Conservation (phyloP, 2,888 invertebrate genomes). For the Drosophila meridiana region DNA sequence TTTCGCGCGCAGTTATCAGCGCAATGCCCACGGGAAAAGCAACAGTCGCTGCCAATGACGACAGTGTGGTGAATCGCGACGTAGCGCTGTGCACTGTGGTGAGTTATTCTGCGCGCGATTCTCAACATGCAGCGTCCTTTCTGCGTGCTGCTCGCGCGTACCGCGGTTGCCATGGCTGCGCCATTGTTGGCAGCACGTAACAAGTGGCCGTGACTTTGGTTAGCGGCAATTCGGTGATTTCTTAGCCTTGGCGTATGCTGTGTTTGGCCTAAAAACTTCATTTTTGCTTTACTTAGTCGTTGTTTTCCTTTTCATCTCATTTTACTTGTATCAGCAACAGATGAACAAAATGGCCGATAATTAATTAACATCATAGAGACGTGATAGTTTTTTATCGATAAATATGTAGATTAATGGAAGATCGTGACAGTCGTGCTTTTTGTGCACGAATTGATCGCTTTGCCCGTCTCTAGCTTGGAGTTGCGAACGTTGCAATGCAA, state of each 20-base stretch:
- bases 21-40: constrained; percentile 59
- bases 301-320: not conserved
- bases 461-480: not conserved
- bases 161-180: constrained; percentile 14
- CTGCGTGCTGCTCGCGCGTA: constrained; percentile 2
- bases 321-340: too few species aligned
- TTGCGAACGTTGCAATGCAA: constrained; percentile 9
- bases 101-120: constrained; percentile 35
- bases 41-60: constrained; percentile 55
- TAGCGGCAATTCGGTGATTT: constrained; percentile 30
- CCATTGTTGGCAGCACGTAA: constrained; percentile 51
- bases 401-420: not conserved
- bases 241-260: constrained; percentile 6
- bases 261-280: not conserved
- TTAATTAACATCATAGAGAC: not conserved
- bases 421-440: not conserved
- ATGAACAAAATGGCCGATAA: not conserved
- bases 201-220: constrained; percentile 65
- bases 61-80: constrained; percentile 37
- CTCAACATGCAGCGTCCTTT: constrained; percentile 47
- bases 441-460: not conserved
- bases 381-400: not conserved
- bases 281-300: not conserved
- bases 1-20: constrained; percentile 60
- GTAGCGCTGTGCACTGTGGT: constrained; percentile 44